phyloP scores from a whole-genome alignment of 2,113 vertebrate species.

The Mionectes macconnelli region DNA sequence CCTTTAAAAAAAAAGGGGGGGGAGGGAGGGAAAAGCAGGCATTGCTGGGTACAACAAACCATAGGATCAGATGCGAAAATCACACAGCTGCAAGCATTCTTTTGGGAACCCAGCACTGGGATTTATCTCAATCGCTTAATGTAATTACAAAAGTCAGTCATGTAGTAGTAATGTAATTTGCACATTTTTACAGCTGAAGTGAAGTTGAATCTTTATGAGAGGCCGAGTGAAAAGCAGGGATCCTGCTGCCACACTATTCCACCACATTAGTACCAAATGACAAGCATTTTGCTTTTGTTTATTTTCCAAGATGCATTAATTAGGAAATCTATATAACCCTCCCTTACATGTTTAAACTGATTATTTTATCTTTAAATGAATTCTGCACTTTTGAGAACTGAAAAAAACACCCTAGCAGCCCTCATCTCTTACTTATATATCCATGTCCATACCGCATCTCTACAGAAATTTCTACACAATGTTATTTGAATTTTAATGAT shows the following conservation, averaged over 20 bases:
- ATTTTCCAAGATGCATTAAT: conserved; percentile 45
- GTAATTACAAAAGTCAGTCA: conserved; percentile 89
- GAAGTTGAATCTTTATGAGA: conserved; percentile 71
- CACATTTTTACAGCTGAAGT: conserved; percentile 79
- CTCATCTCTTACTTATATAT: background rate
- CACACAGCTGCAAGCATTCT: conserved; percentile 93
- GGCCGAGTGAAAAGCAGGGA: conserved; percentile 64
- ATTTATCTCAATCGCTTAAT: conserved; percentile 87
- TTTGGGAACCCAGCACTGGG: conserved; percentile 89
- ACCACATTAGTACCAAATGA: conserved; percentile 65
- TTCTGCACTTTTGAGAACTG: background rate
- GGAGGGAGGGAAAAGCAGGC: background rate
- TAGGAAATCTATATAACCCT: conserved; percentile 45
- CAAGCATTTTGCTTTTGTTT: conserved; percentile 66
- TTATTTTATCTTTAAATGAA: conserved; percentile 18
- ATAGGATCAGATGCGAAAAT: conserved; percentile 77
- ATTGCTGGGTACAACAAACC: conserved; percentile 66
- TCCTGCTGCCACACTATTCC: conserved; percentile 63
- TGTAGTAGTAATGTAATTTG: conserved; percentile 81
- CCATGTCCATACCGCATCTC: background rate
- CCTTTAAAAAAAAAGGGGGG: background rate
- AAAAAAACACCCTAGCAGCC: background rate
- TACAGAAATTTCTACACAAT: background rate
- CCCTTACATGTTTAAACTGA: background rate
- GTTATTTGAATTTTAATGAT: conserved; percentile 10